Evolutionary conservation across 2,113 vertebrate genomes (phyloP).

Genomic region (Phrynosoma blainvillii): DNA sequence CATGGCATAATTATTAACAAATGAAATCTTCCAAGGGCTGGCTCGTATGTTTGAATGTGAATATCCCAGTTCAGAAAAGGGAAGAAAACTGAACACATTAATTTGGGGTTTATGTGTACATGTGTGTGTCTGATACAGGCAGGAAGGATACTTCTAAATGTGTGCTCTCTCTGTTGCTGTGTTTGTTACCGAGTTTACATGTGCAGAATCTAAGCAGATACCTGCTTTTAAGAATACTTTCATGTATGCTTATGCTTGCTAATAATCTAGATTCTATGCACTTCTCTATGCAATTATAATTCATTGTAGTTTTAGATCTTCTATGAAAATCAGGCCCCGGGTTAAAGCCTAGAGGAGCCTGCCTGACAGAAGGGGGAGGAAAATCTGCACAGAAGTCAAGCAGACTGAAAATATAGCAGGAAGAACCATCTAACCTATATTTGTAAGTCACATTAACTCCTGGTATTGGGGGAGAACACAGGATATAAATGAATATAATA

Average conservation of each 20-base stretch:
- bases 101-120: not conserved
- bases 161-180: not conserved
- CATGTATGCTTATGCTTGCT: not conserved
- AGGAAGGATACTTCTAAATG: too few relatives aligned
- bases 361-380: not conserved
- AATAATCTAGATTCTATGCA: not conserved
- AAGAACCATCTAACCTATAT: too few relatives aligned
- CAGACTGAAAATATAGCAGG: not conserved
- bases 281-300: not conserved
- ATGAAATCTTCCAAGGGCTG: not conserved
- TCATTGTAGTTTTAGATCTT: too few relatives aligned
- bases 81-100: not conserved
- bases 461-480: too few relatives aligned
- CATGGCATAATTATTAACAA: constrained; percentile 3
- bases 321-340: not conserved
- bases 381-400: not conserved
- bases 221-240: not conserved
- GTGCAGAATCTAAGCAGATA: not conserved
- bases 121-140: not conserved
- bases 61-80: not conserved
- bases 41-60: not conserved
- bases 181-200: not conserved
- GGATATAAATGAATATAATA: too few relatives aligned
- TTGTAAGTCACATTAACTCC: too few relatives aligned
- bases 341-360: not conserved